These are phyloP conservation scores for Urechis unicinctus DNA, from an alignment of 2,888 invertebrate genomes.

Conservation along the genomic window DNA sequence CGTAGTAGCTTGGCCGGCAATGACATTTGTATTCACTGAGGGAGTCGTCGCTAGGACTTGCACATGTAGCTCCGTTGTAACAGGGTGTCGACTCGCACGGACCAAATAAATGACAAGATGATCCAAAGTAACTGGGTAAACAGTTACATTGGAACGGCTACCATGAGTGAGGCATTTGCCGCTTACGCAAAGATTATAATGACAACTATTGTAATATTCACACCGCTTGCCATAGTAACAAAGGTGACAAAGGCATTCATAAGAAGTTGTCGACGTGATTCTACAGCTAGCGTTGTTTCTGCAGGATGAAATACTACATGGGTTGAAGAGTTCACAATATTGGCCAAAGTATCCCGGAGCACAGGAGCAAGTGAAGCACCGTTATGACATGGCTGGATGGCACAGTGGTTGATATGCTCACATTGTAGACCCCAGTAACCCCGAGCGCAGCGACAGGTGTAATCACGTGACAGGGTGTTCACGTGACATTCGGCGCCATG, in stretches of 20 bases:
- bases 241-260: conserved; percentile 29
- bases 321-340: conserved; percentile 18
- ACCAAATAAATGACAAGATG: neutral
- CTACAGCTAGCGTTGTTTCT: conserved; percentile 23
- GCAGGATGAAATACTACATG: conserved; percentile 14
- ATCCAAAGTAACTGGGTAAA: neutral
- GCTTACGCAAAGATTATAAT: neutral
- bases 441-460: conserved; percentile 15
- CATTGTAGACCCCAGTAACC: no score
- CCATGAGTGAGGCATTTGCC: neutral
- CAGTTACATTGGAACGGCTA: neutral
- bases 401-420: conserved; percentile 16
- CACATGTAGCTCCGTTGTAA: neutral
- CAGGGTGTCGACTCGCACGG: neutral
- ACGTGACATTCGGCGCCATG: conserved; percentile 20
- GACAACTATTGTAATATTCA: conserved; percentile 30
- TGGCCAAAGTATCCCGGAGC: conserved; percentile 16
- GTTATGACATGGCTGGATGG: conserved; percentile 14
- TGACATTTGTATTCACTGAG: conserved; percentile 14
- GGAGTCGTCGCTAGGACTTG: neutral
- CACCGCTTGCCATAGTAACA: conserved; percentile 34
- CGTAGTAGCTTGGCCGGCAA: conserved; percentile 14
- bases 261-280: conserved; percentile 13
- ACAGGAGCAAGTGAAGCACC: conserved; percentile 19
- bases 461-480: conserved; percentile 4